A percentile compares a stretch with the other conserved stretches of the same genome.
These are phyloP conservation scores for Rhegmatorhina hoffmannsi DNA, from an alignment of 2,113 vertebrate genomes.

Conservation along the genomic window DNA sequence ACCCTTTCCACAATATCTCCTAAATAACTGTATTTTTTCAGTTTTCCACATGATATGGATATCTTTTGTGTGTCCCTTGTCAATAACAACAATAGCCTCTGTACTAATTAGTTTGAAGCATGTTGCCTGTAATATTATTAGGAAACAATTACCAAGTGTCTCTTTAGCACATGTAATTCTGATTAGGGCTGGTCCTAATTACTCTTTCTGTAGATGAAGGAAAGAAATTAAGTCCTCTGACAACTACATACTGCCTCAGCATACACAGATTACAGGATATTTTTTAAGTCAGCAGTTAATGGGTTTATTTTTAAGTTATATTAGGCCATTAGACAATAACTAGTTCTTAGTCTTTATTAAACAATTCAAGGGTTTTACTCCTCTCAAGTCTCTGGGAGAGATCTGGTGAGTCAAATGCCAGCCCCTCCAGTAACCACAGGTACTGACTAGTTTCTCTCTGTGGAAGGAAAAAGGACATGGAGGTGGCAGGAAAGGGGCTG, in stretches of 20 bases:
- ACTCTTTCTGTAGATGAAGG: background rate
- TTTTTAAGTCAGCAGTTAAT: background rate
- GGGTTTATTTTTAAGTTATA: background rate
- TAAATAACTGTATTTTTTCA: background rate
- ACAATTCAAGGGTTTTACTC: background rate
- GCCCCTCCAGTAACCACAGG: background rate
- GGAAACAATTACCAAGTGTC: background rate
- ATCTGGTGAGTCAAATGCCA: background rate
- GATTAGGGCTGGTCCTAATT: background rate
- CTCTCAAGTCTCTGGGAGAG: background rate
- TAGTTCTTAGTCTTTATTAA: slow-evolving; percentile 5
- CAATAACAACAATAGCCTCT: background rate
- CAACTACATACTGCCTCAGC: background rate
- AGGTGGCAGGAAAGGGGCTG: background rate
- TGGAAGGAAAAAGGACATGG: background rate
- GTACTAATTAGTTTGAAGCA: background rate
- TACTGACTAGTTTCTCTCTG: background rate
- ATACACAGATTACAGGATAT: background rate
- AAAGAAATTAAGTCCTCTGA: background rate
- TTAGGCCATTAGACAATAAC: background rate
- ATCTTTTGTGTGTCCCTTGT: background rate
- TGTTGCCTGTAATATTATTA: background rate
- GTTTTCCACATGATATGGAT: background rate
- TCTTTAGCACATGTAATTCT: background rate
- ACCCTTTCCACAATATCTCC: background rate